Conservation (phyloP, 2,888 invertebrate species). For the Hoplodrina blanda region DNA sequence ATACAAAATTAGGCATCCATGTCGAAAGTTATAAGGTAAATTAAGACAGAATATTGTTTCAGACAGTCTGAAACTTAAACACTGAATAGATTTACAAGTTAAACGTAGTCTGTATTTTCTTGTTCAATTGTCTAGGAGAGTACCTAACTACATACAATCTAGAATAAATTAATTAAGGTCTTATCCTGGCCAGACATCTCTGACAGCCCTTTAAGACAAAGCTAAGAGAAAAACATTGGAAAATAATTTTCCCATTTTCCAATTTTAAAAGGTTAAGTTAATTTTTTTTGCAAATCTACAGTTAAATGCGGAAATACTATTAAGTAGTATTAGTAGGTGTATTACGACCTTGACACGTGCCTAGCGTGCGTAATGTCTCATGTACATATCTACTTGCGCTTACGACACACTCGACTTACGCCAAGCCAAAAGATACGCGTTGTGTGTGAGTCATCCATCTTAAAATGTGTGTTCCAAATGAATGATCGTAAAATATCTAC, state of each 20-base stretch:
- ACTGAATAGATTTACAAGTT: conserved; percentile 7
- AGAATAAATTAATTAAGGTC: neutral
- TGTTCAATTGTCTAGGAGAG: neutral
- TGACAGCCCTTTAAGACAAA: neutral
- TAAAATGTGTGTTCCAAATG: neutral
- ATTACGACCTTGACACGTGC: conserved; percentile 54
- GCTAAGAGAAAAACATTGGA: neutral
- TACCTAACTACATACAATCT: neutral
- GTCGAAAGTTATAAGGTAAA: no score
- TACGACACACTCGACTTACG: conserved; percentile 24
- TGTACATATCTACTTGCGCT: neutral
- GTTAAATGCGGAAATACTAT: conserved; percentile 39
- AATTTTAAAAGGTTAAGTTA: neutral
- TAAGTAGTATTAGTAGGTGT: conserved; percentile 15
- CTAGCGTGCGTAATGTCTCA: conserved; percentile 27
- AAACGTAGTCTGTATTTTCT: conserved; percentile 7
- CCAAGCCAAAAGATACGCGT: conserved; percentile 21
- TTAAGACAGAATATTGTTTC: neutral
- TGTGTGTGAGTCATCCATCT: neutral
- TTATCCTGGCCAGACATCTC: neutral
- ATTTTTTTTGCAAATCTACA: conserved; percentile 25
- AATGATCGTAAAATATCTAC: neutral
- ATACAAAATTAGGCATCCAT: no score
- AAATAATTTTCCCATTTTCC: neutral
- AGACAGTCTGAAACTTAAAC: conserved; percentile 2